A percentile compares a stretch with the other conserved stretches of the same genome.
These are phyloP conservation scores for Sarcophaga subvicina DNA, from an alignment of 2,888 invertebrate genomes.

Conservation along the genomic window DNA sequence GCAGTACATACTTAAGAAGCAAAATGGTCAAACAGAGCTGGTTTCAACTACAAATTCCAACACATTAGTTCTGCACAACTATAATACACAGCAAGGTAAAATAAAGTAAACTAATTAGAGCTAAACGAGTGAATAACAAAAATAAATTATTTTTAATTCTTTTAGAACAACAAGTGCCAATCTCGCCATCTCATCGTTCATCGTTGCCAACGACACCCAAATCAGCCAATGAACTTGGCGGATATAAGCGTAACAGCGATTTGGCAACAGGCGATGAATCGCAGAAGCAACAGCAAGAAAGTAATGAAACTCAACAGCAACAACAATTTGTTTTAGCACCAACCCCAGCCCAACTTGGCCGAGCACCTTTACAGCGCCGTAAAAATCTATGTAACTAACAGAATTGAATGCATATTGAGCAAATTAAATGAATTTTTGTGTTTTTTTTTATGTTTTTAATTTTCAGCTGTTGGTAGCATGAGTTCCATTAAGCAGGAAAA, in stretches of 20 bases:
- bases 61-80: conserved; percentile 75
- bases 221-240: conserved; percentile 74
- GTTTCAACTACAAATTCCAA: conserved; percentile 70
- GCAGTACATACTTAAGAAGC: conserved; percentile 79
- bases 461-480: conserved; percentile 58
- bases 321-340: conserved; percentile 91
- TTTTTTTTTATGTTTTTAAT: conserved; percentile 21
- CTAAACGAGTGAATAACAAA: not conserved
- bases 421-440: not conserved
- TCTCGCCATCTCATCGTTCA: conserved; percentile 79
- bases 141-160: no score
- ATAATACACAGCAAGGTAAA: conserved; percentile 64
- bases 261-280: conserved; percentile 72
- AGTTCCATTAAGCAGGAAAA: conserved; percentile 57
- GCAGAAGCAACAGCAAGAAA: conserved; percentile 75
- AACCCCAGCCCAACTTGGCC: conserved; percentile 96
- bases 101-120: not conserved
- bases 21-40: conserved; percentile 73
- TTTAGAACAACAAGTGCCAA: conserved; percentile 73
- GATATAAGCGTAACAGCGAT: conserved; percentile 65
- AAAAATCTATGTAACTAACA: conserved; percentile 88
- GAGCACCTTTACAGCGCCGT: conserved; percentile 93
- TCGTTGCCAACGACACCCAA: conserved; percentile 81
- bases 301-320: conserved; percentile 74
- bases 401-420: not conserved